Evolutionary conservation across 2,797 vertebrate genomes (phyloP).

Genomic region (Holocentrus rufus): DNA sequence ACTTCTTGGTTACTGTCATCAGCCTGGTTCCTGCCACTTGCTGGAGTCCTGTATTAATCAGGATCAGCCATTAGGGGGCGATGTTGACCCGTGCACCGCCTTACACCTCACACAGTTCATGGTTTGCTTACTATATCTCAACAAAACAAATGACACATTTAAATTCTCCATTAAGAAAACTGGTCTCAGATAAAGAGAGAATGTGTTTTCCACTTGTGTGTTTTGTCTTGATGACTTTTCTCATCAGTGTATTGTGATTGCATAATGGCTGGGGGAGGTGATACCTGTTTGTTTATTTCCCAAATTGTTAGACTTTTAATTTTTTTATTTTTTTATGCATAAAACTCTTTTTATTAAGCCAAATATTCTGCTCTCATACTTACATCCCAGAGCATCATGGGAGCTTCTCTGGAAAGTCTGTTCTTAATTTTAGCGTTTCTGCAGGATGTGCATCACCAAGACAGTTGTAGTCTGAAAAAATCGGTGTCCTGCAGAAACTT

Average conservation of each 20-base stretch:
- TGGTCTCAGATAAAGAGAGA: too few species aligned
- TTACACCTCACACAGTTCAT: neutral
- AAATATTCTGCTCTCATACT: neutral
- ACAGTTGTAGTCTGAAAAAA: neutral
- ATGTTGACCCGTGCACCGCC: slow-evolving; percentile 29
- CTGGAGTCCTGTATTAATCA: slow-evolving; percentile 22
- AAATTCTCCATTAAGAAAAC: too few species aligned
- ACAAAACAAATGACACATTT: too few species aligned
- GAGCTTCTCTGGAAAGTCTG: neutral
- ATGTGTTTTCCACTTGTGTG: too few species aligned
- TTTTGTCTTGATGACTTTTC: too few species aligned
- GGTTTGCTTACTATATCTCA: too few species aligned
- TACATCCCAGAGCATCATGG: neutral
- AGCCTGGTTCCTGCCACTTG: neutral
- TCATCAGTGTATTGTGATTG: too few species aligned
- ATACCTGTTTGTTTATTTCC: neutral
- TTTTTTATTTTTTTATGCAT: too few species aligned
- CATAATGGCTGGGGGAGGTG: neutral
- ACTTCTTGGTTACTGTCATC: too few species aligned
- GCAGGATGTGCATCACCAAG: too few species aligned
- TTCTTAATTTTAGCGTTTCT: neutral
- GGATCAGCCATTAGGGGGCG: slow-evolving; percentile 49
- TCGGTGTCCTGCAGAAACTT: neutral
- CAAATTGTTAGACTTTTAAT: too few species aligned
- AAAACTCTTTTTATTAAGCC: too few species aligned